Evolutionary conservation across 2,113 vertebrate genomes (phyloP), one percentile per base, ranked within the genome.

Genomic region (Pica pica): DNA sequence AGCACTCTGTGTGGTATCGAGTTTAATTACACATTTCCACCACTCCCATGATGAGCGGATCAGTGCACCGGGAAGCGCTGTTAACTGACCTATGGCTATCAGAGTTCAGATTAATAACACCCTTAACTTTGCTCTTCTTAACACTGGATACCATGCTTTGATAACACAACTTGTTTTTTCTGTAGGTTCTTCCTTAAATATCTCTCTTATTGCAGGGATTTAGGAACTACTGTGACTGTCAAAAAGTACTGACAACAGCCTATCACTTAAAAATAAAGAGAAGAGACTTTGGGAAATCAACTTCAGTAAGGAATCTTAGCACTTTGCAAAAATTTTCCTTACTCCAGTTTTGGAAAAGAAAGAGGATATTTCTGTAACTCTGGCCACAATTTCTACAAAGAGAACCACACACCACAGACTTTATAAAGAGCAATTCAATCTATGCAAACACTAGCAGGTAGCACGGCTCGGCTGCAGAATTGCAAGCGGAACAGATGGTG

Each of bases 1-100:
- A 84, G 69, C 18, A 70, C 53, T 56, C 30, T n/a, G 15, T 6
- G 31, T 61, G 75, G 67, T 73, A 56, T 30, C 1, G 1, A 94
- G 89, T 85, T 92, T 79, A 91, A 87, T 59, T 49, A 81, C 81
- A 78, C 41, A 46, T 85, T 87, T 69, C 78, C 57, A 92, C 63
- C 59, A 27, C 75, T 49, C 71, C 83, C 83, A 74, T 35, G 27
- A 80, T 7, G 20, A 83, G 33, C 2, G 3, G 33, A 52, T 53
- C 78, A 53, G 64, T 4, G 0, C 30, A 47, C 22, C 0, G 0
- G 50, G 70, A 76, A 49, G 55, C 0, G 3, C 47, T 83, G 16
- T 31, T 79, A 68, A 84, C 65, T 65, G 67, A 76, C 89, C 80
- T 50, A 28, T 1, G 16, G 53, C 52, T 89, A 33, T 70, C 42